These are phyloP conservation scores for Spodoptera exigua DNA, from an alignment of 2,888 invertebrate genomes.

Conservation along the genomic window DNA sequence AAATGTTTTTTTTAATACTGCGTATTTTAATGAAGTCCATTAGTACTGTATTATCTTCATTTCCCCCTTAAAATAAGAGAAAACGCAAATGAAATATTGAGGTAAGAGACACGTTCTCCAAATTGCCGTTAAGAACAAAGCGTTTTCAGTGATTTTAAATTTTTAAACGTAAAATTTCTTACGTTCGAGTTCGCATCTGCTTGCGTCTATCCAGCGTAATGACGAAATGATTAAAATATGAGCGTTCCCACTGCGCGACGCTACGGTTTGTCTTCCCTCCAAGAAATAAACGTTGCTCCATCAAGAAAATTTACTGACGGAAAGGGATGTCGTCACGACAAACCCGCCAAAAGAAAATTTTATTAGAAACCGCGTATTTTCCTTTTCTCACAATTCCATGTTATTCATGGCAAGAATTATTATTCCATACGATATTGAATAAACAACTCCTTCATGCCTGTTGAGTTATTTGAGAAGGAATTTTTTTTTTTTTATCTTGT, in stretches of 20 bases:
- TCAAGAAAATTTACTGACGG: slow-evolving; percentile 68
- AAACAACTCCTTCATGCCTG: slow-evolving; percentile 54
- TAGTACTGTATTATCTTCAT: too few species aligned
- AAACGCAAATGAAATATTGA: too few species aligned
- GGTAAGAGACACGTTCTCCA: not conserved
- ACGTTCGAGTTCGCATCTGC: slow-evolving; percentile 30
- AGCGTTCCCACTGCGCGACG: slow-evolving; percentile 61
- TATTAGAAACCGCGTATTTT: slow-evolving; percentile 65
- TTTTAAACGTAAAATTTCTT: slow-evolving; percentile 22
- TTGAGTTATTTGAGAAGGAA: slow-evolving; percentile 50
- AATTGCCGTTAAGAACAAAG: slow-evolving; percentile 16
- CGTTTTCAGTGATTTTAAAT: slow-evolving; percentile 8
- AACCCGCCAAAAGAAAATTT: slow-evolving; percentile 64
- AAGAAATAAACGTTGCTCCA: slow-evolving; percentile 67
- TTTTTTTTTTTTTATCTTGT: slow-evolving; percentile 39
- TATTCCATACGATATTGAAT: slow-evolving; percentile 61
- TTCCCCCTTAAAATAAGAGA: too few species aligned
- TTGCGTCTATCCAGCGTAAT: slow-evolving; percentile 58
- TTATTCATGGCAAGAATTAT: slow-evolving; percentile 68
- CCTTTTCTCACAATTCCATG: slow-evolving; percentile 61
- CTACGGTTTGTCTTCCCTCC: slow-evolving; percentile 63
- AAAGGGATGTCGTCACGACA: slow-evolving; percentile 64
- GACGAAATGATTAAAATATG: slow-evolving; percentile 75
- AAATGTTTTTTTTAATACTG: too few species aligned
- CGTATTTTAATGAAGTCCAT: too few species aligned